Evolutionary conservation across 2,888 invertebrate genomes (phyloP).

Genomic region (Rapana venosa): DNA sequence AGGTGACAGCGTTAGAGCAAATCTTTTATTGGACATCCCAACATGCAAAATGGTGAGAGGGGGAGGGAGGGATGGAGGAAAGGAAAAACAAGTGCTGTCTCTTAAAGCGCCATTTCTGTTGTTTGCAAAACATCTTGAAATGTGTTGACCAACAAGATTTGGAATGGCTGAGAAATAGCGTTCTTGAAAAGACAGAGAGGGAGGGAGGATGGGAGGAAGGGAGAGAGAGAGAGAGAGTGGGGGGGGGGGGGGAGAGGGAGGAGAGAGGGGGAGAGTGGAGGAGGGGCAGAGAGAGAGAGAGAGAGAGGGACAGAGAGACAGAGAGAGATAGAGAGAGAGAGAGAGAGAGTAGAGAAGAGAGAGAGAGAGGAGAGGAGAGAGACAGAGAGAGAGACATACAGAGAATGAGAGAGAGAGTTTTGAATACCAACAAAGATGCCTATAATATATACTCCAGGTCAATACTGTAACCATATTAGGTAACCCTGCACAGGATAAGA

Average conservation of each 20-base stretch:
- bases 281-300: background rate
- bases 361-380: background rate
- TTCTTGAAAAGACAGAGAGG: background rate
- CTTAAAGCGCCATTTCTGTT: background rate
- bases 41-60: no score
- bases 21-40: no score
- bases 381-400: background rate
- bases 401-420: background rate
- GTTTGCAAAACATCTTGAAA: background rate
- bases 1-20: no score
- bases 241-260: background rate
- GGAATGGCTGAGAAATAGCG: background rate
- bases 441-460: no score
- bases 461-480: no score
- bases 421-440: no score
- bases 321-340: background rate
- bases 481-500: no score
- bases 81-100: background rate
- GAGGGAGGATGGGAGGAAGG: background rate
- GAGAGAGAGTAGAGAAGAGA: background rate
- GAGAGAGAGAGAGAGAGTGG: no score
- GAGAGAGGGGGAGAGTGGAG: no score
- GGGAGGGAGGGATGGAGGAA: background rate
- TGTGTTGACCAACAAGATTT: background rate
- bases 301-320: constrained; percentile 4